These are phyloP conservation scores for Sarcophaga peregrina DNA, from an alignment of 1,140 invertebrate genomes.

Conservation along the genomic window DNA sequence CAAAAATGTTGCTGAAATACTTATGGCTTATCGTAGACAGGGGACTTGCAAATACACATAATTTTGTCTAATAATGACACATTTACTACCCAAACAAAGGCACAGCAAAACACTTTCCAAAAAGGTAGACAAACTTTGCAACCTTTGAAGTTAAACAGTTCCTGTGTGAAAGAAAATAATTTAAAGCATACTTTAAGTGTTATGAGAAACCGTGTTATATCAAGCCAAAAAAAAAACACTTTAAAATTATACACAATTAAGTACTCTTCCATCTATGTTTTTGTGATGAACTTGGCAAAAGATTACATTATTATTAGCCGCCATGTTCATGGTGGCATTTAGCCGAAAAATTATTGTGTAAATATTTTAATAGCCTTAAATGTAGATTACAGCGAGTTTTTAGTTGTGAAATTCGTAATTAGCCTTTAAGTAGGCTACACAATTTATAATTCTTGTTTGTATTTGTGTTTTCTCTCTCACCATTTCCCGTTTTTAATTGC, in stretches of 20 bases:
- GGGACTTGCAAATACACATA: neutral
- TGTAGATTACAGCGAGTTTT: neutral
- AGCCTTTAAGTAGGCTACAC: neutral
- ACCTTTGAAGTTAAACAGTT: too few species aligned
- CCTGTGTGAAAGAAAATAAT: neutral
- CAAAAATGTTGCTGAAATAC: too few species aligned
- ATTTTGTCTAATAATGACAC: neutral
- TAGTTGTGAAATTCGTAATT: neutral
- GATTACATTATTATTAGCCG: neutral
- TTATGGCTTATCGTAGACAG: slow-evolving; percentile 20
- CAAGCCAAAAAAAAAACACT: neutral
- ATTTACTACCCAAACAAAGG: neutral
- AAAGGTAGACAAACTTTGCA: slow-evolving; percentile 36
- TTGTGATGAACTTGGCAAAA: neutral
- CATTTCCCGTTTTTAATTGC: neutral
- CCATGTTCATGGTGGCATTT: neutral
- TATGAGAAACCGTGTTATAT: neutral
- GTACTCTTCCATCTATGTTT: neutral
- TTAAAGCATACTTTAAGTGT: neutral
- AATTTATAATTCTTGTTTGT: neutral
- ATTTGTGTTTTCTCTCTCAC: neutral
- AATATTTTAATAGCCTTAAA: slow-evolving; percentile 15
- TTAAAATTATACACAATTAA: neutral
- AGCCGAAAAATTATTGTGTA: neutral
- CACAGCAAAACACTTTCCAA: too few species aligned